Conservation (phyloP, 2,888 invertebrate genomes). For the Ichneumon xanthorius region DNA sequence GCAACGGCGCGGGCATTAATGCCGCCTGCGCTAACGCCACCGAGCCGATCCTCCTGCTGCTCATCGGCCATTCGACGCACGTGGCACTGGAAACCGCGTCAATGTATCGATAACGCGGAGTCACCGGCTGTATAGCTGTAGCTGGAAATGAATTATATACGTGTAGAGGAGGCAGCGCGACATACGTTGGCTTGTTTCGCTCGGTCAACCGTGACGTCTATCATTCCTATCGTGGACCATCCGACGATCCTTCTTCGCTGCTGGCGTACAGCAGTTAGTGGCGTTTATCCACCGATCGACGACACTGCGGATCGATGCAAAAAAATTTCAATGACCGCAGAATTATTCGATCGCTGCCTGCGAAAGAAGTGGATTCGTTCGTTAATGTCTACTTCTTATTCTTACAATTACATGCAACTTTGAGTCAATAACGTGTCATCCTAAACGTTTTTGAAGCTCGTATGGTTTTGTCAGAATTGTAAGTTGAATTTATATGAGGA, state of each 20-base stretch:
- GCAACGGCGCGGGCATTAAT: conserved; percentile 79
- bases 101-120: conserved; percentile 67
- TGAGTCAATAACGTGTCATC: no score
- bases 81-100: conserved; percentile 73
- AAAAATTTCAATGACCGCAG: no score
- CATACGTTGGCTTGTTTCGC: conserved; percentile 35
- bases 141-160: not conserved
- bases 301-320: no score
- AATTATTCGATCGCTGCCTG: no score
- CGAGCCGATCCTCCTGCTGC: conserved; percentile 69
- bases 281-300: not conserved
- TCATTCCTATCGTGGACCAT: not conserved
- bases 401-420: no score
- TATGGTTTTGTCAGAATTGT: no score
- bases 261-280: not conserved
- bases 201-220: conserved; percentile 6
- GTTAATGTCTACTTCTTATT: no score
- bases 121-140: not conserved
- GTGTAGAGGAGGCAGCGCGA: conserved; percentile 18
- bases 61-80: conserved; percentile 81
- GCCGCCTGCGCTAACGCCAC: conserved; percentile 73
- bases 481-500: no score
- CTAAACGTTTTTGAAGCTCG: no score
- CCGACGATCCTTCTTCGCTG: not conserved
- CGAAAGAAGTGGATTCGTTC: no score